phyloP scores from a whole-genome alignment of 92 coral and sea anemone genomes.

The Epizoanthus illoricatus region DNA sequence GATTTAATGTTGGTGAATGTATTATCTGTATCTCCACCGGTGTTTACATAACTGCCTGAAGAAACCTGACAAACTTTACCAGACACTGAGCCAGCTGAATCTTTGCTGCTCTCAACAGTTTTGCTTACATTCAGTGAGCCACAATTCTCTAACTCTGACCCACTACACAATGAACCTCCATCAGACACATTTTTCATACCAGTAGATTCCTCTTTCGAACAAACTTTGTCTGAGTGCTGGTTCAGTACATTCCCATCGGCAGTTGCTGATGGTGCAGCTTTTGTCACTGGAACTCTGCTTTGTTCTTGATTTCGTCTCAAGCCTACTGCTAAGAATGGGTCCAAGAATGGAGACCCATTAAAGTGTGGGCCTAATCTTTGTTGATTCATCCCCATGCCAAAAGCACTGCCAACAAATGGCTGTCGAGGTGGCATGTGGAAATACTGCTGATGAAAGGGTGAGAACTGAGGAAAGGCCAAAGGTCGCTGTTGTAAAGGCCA shows the following conservation, averaged over 20 bases:
- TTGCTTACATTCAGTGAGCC: background rate
- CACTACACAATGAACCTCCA: background rate
- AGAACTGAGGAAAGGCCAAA: background rate
- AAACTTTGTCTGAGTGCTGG: background rate
- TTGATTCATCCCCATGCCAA: background rate
- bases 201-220: background rate
- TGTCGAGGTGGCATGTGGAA: slow-evolving; percentile 8
- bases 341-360: background rate
- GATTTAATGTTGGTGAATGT: background rate
- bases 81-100: background rate
- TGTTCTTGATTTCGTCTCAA: background rate
- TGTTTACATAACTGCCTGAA: background rate
- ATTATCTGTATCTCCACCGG: background rate
- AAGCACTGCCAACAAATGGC: background rate
- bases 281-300: background rate
- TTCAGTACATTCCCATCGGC: background rate
- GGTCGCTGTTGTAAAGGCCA: slow-evolving; percentile 20
- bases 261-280: background rate
- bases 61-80: background rate
- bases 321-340: background rate
- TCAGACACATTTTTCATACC: background rate
- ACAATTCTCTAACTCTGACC: background rate
- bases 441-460: background rate
- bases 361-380: background rate
- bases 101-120: background rate